Evolutionary conservation across 2,888 invertebrate genomes (phyloP).

Genomic region (Poecilus cupreus): DNA sequence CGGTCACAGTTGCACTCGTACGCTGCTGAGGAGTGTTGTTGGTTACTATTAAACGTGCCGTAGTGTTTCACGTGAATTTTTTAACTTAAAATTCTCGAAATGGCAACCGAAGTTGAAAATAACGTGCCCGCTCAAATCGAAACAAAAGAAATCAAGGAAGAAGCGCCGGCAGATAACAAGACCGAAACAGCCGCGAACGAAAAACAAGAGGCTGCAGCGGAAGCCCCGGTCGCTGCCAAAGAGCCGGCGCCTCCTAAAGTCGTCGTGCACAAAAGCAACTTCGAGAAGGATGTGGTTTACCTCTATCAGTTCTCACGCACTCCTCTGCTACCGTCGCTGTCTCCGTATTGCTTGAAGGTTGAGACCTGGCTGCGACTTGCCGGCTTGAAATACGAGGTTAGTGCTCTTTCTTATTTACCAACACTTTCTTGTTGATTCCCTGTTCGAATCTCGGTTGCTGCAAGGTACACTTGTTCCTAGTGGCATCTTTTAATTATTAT

Average conservation of each 20-base stretch:
- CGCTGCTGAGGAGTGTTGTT: constrained; percentile 56
- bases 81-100: constrained; percentile 69
- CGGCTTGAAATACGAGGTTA: constrained; percentile 95
- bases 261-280: constrained; percentile 90
- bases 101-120: constrained; percentile 87
- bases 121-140: constrained; percentile 78
- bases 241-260: constrained; percentile 84
- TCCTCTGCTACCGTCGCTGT: constrained; percentile 91
- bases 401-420: constrained; percentile 66
- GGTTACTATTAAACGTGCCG: constrained; percentile 48
- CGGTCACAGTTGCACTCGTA: constrained; percentile 58
- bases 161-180: constrained; percentile 74
- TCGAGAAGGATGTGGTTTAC: constrained; percentile 94
- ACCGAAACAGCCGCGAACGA: constrained; percentile 71
- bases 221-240: constrained; percentile 74
- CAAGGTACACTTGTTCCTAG: neutral
- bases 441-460: neutral
- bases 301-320: constrained; percentile 95
- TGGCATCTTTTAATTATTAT: constrained; percentile 40
- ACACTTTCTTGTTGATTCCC: constrained; percentile 12
- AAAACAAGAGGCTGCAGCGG: constrained; percentile 73
- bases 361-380: constrained; percentile 96
- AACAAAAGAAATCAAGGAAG: constrained; percentile 74
- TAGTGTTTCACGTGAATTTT: constrained; percentile 58
- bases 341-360: constrained; percentile 95